Evolutionary conservation across 2,113 vertebrate genomes (phyloP), one percentile per base, ranked within the genome.

Genomic region (Madoqua kirkii): DNA sequence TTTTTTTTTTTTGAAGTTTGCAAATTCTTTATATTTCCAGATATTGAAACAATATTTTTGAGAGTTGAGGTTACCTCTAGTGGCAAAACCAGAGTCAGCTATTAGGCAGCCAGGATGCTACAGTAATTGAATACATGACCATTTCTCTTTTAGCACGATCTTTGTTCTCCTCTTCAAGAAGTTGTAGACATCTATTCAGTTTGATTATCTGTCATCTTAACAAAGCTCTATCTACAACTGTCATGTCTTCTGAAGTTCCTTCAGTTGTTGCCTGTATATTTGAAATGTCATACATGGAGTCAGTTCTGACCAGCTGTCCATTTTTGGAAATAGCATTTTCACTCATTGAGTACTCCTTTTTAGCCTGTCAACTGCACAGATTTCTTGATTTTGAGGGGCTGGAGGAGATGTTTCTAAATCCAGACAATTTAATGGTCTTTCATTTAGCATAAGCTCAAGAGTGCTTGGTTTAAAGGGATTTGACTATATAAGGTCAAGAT

Each of bases 401-500:
- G 23, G 12, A 43, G 21, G 23, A 27, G 12, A 36, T 76, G 21
- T 14, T 76, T 43, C 36, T 76, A 43, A 74, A 76, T 76, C 21
- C 36, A 76, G 23, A 27, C 25, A 76, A 76, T 99, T 99, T 92
- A 99, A 98, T 0, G 99, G 99, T 93, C 98, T 99, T 78, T 99
- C 99, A 97, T 96, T 99, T 93, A 99, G 99, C 3, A 99, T 99
- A 96, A 99, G 99, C 23, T 5, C 23, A 59, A 5, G 23, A 59
- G 57, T 59, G 23, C 9, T 59, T 59, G 57, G 98, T 97, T 99
- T 99, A 92, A 99, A 98, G 33, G 99, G 98, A 82, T 99, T 99
- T 85, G 99, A 99, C 97, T 99, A 99, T 96, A 99, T 99, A 87
- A 99, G 98, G 98, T 99, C 99, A 97, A 99, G 98, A 98, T 99